Percentiles rank a stretch among this genome's conserved stretches.
These are phyloP conservation scores for Panulirus ornatus DNA, from an alignment of 1,140 invertebrate species.

Conservation along the genomic window DNA sequence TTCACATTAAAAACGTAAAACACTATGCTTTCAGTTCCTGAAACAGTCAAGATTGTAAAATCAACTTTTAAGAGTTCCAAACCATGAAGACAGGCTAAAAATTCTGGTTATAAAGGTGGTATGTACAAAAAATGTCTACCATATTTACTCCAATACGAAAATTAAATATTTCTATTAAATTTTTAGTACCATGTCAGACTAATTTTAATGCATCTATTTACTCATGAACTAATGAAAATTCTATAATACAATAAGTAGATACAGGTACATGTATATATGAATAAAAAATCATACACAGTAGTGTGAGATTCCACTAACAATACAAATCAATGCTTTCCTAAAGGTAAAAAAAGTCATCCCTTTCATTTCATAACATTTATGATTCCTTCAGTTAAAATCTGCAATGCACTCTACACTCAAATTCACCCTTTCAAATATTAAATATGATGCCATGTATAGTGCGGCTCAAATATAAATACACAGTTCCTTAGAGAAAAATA, in stretches of 20 bases:
- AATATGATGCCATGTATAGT: no score
- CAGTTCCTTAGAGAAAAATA: no score
- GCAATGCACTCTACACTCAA: no score
- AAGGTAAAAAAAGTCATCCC: no score
- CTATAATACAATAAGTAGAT: not conserved
- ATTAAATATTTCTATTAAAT: not conserved
- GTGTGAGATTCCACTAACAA: not conserved
- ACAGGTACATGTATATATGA: not conserved
- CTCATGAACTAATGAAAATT: not conserved
- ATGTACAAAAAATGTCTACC: not conserved
- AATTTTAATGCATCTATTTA: not conserved
- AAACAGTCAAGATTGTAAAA: no score
- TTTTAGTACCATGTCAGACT: not conserved
- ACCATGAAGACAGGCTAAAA: no score
- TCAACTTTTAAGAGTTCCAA: no score
- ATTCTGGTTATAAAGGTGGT: not conserved
- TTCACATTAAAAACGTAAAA: not conserved
- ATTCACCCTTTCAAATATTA: no score
- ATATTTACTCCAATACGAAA: not conserved
- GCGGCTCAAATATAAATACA: no score
- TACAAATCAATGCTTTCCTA: no score
- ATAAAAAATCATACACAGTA: not conserved
- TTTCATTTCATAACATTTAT: no score
- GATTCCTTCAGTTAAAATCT: no score
- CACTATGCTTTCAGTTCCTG: not conserved